phyloP scores from a whole-genome alignment of 2,888 invertebrate species.

The Tachina fera region DNA sequence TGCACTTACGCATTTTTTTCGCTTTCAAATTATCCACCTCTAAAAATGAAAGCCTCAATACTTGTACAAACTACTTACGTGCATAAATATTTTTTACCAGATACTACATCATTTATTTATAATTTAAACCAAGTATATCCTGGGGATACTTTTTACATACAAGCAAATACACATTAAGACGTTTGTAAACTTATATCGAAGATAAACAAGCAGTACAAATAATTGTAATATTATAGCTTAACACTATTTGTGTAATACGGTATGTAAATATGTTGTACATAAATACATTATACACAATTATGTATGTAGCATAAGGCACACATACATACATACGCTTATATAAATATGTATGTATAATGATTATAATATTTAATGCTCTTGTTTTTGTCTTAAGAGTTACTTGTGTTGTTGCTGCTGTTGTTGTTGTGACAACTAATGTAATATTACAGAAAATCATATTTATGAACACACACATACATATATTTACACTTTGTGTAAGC shows the following conservation, averaged over 20 bases:
- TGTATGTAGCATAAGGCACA: neutral
- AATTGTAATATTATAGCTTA: constrained; percentile 50
- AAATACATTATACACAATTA: neutral
- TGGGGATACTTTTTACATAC: constrained; percentile 36
- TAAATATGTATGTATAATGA: constrained; percentile 11
- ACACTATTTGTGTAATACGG: constrained; percentile 38
- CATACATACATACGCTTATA: neutral
- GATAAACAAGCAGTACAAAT: constrained; percentile 46
- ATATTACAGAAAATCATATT: constrained; percentile 26
- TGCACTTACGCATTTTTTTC: no score
- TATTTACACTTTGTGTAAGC: constrained; percentile 39
- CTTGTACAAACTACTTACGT: no score
- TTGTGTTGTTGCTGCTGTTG: constrained; percentile 16
- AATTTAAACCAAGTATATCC: constrained; percentile 61
- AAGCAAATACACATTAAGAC: constrained; percentile 10
- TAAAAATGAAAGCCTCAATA: no score
- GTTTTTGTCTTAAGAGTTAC: constrained; percentile 7
- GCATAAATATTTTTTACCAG: neutral
- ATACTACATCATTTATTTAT: constrained; percentile 53
- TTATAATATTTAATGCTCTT: constrained; percentile 51
- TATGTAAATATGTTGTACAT: neutral
- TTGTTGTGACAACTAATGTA: constrained; percentile 38
- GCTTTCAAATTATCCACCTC: no score
- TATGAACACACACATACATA: constrained; percentile 39
- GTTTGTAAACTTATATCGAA: neutral